phyloP scores from a whole-genome alignment of 1,140 invertebrate species.

The Leptoteleia sp. region DNA sequence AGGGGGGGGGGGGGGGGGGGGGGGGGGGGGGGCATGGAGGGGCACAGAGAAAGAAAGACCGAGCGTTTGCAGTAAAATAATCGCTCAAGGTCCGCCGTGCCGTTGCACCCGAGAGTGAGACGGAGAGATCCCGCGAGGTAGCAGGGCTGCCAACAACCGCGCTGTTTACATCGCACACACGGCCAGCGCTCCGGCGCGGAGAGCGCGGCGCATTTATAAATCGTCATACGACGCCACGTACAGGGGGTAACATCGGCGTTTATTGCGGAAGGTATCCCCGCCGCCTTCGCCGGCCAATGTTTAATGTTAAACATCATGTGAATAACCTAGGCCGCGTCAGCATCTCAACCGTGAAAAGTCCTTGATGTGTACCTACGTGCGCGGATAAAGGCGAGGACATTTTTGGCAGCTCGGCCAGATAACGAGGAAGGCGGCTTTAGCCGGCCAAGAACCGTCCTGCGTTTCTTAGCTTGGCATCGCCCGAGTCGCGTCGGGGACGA shows the following conservation, averaged over 20 bases:
- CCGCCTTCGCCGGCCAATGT: conserved; percentile 25
- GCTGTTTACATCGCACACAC: conserved; percentile 73
- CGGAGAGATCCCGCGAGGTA: conserved; percentile 1
- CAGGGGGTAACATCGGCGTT: conserved; percentile 44
- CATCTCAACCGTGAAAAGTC: conserved; percentile 74
- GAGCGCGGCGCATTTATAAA: conserved; percentile 49
- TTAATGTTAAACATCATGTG: conserved; percentile 65
- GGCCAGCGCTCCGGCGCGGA: conserved; percentile 13
- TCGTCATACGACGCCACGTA: conserved; percentile 35
- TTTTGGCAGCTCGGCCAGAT: background rate
- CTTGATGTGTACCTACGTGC: conserved; percentile 66
- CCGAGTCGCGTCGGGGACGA: too few species aligned
- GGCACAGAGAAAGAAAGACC: conserved; percentile 56
- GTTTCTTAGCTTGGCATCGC: too few species aligned
- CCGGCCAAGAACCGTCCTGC: too few species aligned
- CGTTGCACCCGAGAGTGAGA: conserved; percentile 75
- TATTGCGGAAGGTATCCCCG: conserved; percentile 35
- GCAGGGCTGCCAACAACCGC: conserved; percentile 74
- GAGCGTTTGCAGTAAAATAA: conserved; percentile 78
- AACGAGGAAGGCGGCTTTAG: too few species aligned
- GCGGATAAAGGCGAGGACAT: conserved; percentile 2
- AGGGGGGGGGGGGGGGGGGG: too few species aligned
- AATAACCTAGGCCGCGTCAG: conserved; percentile 71
- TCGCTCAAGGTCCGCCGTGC: conserved; percentile 79
- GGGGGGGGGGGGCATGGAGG: conserved; percentile 38